Evolutionary conservation across 2,888 invertebrate genomes (phyloP).

Genomic region (Tineola bisselliella): DNA sequence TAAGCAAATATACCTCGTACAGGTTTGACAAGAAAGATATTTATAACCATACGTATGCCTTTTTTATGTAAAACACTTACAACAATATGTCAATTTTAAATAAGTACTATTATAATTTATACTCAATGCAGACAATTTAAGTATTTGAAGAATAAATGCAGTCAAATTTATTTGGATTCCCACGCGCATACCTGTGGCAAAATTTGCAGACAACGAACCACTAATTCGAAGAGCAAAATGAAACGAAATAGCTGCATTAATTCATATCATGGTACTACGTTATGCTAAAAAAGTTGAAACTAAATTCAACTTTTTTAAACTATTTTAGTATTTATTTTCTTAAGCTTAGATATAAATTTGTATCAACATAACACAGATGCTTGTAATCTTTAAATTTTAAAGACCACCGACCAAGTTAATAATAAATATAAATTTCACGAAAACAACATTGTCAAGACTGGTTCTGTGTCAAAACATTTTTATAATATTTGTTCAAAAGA

Average conservation of each 20-base stretch:
- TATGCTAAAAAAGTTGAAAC: not conserved
- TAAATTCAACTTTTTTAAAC: constrained; percentile 4
- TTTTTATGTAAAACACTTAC: not conserved
- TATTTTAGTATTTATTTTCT: constrained; percentile 5
- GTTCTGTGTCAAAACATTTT: not conserved
- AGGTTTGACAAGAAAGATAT: too few relatives aligned
- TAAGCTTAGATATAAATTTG: not conserved
- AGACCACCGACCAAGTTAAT: not conserved
- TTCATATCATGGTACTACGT: constrained; percentile 9
- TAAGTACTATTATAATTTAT: not conserved
- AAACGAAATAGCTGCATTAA: constrained; percentile 19
- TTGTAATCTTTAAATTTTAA: not conserved
- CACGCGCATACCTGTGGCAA: constrained; percentile 27
- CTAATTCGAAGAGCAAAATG: not conserved
- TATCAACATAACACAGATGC: not conserved
- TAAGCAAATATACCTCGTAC: too few relatives aligned
- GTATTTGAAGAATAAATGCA: not conserved
- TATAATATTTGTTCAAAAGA: not conserved
- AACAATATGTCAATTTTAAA: not conserved
- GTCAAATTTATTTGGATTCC: constrained; percentile 24
- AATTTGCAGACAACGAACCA: constrained; percentile 40
- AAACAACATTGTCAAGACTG: not conserved
- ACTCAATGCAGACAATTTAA: not conserved
- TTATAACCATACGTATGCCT: too few relatives aligned
- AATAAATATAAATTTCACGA: not conserved